These are phyloP conservation scores for Aphelinus atriplicis DNA, from an alignment of 1,140 invertebrate species.

Conservation along the genomic window DNA sequence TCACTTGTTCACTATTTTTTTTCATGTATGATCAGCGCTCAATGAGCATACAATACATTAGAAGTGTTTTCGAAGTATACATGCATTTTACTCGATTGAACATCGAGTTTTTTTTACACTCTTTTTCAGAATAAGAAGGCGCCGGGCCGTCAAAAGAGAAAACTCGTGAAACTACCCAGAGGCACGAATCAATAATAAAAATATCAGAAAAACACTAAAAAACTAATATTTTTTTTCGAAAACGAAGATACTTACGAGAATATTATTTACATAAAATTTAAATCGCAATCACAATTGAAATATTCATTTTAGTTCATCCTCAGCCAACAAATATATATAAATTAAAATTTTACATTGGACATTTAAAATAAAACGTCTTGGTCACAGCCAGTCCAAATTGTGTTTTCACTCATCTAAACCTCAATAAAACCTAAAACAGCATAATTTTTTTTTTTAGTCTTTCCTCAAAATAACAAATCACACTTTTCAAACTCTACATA, in stretches of 20 bases:
- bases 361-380: slow-evolving; percentile 50
- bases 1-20: not conserved
- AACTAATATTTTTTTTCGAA: slow-evolving; percentile 31
- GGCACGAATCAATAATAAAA: slow-evolving; percentile 34
- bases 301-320: slow-evolving; percentile 33
- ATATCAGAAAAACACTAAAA: slow-evolving; percentile 25
- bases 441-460: slow-evolving; percentile 16
- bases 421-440: slow-evolving; percentile 21
- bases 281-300: slow-evolving; percentile 26
- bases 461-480: slow-evolving; percentile 22
- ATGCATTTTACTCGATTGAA: not conserved
- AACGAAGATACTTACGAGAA: slow-evolving; percentile 29
- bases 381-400: slow-evolving; percentile 58
- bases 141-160: slow-evolving; percentile 21
- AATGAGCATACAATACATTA: not conserved
- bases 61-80: slow-evolving; percentile 10
- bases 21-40: slow-evolving; percentile 26
- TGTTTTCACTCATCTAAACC: slow-evolving; percentile 27
- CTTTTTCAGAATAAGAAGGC: slow-evolving; percentile 15
- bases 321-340: slow-evolving; percentile 41
- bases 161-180: slow-evolving; percentile 2
- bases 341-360: slow-evolving; percentile 44
- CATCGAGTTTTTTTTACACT: slow-evolving; percentile 5
- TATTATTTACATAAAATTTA: slow-evolving; percentile 36
- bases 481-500: slow-evolving; percentile 11